These are phyloP conservation scores for Chironomus riparius DNA, from an alignment of 2,888 invertebrate genomes.

Conservation along the genomic window DNA sequence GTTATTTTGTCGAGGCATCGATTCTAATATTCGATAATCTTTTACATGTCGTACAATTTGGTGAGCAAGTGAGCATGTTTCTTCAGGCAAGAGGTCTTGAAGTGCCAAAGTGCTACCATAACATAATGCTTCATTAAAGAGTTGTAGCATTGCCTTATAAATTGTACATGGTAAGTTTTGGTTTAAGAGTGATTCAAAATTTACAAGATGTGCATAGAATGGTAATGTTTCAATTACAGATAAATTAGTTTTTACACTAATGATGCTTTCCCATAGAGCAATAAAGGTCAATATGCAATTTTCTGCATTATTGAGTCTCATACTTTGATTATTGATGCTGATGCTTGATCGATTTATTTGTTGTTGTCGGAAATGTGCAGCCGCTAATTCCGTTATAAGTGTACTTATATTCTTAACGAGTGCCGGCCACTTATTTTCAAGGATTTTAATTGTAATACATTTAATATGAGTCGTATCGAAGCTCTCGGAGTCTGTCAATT, in stretches of 20 bases:
- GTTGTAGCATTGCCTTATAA: conserved; percentile 73
- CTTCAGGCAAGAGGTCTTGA: conserved; percentile 79
- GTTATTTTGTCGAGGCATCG: conserved; percentile 35
- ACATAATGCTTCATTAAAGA: conserved; percentile 84
- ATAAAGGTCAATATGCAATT: conserved; percentile 72
- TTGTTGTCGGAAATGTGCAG: background rate
- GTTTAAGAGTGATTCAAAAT: conserved; percentile 63
- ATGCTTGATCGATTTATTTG: conserved; percentile 28
- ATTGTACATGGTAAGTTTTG: conserved; percentile 68
- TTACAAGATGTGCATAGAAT: conserved; percentile 75
- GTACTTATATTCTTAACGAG: conserved; percentile 62
- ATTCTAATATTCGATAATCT: conserved; percentile 58
- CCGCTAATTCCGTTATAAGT: conserved; percentile 48
- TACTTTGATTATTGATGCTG: conserved; percentile 34
- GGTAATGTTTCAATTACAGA: conserved; percentile 83
- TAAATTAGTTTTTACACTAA: conserved; percentile 82
- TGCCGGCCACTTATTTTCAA: conserved; percentile 77
- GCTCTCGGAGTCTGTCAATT: conserved; percentile 68
- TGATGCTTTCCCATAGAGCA: conserved; percentile 80
- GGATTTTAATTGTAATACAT: conserved; percentile 72
- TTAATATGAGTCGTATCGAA: conserved; percentile 80
- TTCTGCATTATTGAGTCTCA: conserved; percentile 45
- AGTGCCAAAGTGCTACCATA: conserved; percentile 84
- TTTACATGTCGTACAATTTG: conserved; percentile 78
- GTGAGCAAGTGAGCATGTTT: conserved; percentile 78